Evolutionary conservation across 2,797 vertebrate genomes (phyloP).

Genomic region (Neosalanx taihuensis): DNA sequence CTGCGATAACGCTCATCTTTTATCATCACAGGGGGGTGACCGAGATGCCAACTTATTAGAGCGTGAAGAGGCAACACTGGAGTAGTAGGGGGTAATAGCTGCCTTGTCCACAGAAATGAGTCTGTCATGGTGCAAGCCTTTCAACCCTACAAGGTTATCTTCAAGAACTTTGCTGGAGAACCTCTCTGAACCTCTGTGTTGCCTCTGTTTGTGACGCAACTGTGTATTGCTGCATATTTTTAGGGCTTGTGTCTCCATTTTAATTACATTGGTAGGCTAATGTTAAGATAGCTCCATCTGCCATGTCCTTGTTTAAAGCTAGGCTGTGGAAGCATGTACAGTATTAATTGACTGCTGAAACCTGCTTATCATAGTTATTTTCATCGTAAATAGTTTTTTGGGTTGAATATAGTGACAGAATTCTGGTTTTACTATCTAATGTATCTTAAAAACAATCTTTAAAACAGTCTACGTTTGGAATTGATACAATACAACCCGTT

Average conservation of each 20-base stretch:
- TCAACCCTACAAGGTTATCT: constrained; percentile 30
- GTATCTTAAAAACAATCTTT: background rate
- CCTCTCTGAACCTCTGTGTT: constrained; percentile 2
- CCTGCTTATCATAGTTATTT: too few relatives aligned
- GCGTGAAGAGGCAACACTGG: constrained; percentile 63
- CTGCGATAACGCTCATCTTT: constrained; percentile 62
- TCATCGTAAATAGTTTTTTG: too few relatives aligned
- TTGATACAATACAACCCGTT: constrained; percentile 37
- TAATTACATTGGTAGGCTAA: constrained; percentile 14
- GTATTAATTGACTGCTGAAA: too few relatives aligned
- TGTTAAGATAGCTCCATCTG: constrained; percentile 5
- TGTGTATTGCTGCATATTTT: constrained; percentile 4
- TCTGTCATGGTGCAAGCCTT: constrained; percentile 53
- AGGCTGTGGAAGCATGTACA: too few relatives aligned
- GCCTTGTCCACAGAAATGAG: constrained; percentile 68
- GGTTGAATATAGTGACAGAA: background rate
- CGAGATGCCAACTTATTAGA: constrained; percentile 65
- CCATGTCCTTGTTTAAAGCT: background rate
- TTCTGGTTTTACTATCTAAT: background rate
- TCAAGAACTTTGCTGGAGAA: constrained; percentile 41
- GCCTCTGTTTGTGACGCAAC: background rate
- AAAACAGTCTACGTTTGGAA: too few relatives aligned
- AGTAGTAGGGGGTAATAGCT: constrained; percentile 63
- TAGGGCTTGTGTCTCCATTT: constrained; percentile 15
- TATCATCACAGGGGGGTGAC: constrained; percentile 54